Conservation (phyloP, 2,888 invertebrate species). For the Pilophorus perplexus region DNA sequence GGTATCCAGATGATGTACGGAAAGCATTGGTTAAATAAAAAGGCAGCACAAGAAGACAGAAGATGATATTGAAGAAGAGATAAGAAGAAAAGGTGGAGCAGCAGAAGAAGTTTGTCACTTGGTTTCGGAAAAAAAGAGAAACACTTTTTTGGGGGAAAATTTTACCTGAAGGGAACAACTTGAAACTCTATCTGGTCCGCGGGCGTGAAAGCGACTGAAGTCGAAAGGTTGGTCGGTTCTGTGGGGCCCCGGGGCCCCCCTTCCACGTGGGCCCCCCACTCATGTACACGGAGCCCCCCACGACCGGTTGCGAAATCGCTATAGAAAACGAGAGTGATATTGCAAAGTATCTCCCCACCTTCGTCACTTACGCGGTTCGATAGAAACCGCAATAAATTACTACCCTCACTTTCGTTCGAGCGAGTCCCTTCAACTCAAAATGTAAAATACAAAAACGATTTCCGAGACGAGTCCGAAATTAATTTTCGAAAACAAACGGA, state of each 20-base stretch:
- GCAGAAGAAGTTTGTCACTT: constrained; percentile 1
- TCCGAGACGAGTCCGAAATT: too few relatives aligned
- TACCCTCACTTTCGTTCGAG: constrained; percentile 26
- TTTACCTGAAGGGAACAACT: constrained; percentile 32
- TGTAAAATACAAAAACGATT: too few relatives aligned
- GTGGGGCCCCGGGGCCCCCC: constrained; percentile 1
- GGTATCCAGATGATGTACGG: constrained; percentile 16
- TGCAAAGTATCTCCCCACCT: constrained; percentile 12
- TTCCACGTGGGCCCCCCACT: background rate
- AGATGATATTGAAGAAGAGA: constrained; percentile 14
- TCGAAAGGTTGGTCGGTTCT: too few relatives aligned
- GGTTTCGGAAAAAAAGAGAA: constrained; percentile 10
- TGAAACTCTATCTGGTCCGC: constrained; percentile 26
- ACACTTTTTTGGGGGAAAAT: constrained; percentile 21
- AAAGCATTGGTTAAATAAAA: constrained; percentile 32
- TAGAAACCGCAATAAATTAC: constrained; percentile 23
- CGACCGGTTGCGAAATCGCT: constrained; percentile 28
- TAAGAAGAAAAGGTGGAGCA: background rate
- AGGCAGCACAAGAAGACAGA: constrained; percentile 28
- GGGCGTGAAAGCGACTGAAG: background rate
- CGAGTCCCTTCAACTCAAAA: too few relatives aligned
- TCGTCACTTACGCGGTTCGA: background rate
- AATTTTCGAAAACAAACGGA: too few relatives aligned
- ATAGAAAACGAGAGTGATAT: constrained; percentile 36
- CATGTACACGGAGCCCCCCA: constrained; percentile 2